phyloP scores from a whole-genome alignment of 2,797 vertebrate genomes.

The Chelmon rostratus region DNA sequence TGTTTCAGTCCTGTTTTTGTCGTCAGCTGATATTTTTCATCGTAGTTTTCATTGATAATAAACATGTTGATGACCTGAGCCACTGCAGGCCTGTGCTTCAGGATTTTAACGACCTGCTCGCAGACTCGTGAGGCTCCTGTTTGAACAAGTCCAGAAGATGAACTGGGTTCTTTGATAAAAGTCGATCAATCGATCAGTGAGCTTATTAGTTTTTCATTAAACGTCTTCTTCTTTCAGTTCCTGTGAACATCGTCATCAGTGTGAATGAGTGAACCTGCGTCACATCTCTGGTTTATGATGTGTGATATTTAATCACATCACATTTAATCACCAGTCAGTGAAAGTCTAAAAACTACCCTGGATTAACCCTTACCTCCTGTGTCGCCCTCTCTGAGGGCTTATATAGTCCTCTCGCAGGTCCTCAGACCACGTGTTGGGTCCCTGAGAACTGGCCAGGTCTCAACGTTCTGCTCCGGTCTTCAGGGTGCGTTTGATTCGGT shows the following conservation, averaged over 20 bases:
- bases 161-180: background rate
- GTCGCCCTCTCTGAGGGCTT: background rate
- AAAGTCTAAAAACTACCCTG: background rate
- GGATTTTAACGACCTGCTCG: too few relatives aligned
- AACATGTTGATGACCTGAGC: background rate
- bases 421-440: constrained; percentile 22
- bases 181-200: background rate
- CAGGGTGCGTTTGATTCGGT: background rate
- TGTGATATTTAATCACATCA: too few relatives aligned
- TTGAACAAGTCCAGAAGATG: too few relatives aligned
- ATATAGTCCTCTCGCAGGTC: background rate
- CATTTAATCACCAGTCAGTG: background rate
- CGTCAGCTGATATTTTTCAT: background rate
- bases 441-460: background rate
- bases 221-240: background rate
- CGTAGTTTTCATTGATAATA: background rate
- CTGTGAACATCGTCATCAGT: background rate
- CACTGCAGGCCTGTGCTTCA: background rate
- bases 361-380: background rate
- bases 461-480: background rate
- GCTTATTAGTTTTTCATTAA: background rate
- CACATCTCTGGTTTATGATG: background rate
- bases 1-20: background rate
- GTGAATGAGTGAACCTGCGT: background rate
- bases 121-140: too few relatives aligned